A percentile compares a stretch with the other conserved stretches of the same genome.
These are phyloP conservation scores for Aspidapion aeneum DNA, from an alignment of 2,888 invertebrate genomes.

Conservation along the genomic window DNA sequence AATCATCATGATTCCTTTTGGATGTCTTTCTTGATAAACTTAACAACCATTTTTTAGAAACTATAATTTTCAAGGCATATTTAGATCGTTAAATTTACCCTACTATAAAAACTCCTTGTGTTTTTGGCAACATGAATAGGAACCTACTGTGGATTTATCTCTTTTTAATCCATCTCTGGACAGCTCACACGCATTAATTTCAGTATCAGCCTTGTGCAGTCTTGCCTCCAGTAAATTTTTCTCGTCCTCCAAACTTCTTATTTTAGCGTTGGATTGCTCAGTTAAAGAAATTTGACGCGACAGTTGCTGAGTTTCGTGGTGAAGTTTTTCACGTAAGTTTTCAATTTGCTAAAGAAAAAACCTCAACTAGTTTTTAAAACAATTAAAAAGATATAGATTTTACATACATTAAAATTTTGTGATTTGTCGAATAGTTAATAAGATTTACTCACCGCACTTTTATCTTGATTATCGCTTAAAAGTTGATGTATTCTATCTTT, in stretches of 20 bases:
- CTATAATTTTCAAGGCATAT: too few species aligned
- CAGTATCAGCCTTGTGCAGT: constrained; percentile 75
- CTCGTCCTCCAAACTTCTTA: constrained; percentile 72
- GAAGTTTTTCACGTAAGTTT: constrained; percentile 70
- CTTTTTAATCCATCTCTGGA: constrained; percentile 68
- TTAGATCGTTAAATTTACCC: too few species aligned
- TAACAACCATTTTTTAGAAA: too few species aligned
- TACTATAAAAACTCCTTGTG: too few species aligned
- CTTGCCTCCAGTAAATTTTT: constrained; percentile 69
- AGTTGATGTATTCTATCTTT: constrained; percentile 77
- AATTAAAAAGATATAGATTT: too few species aligned
- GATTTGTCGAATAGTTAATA: too few species aligned
- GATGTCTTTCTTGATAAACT: too few species aligned
- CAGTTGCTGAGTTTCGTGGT: constrained; percentile 67
- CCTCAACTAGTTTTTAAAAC: too few species aligned
- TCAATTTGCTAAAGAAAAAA: constrained; percentile 71
- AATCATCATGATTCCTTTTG: too few species aligned
- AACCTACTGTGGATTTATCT: constrained; percentile 72
- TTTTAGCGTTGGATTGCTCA: constrained; percentile 60
- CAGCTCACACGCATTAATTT: constrained; percentile 69
- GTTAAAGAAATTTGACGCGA: constrained; percentile 63
- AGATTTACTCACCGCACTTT: constrained; percentile 62
- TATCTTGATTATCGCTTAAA: constrained; percentile 73
- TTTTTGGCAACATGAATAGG: too few species aligned
- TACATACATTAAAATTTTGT: too few species aligned